Evolutionary conservation across 2,113 vertebrate species (phyloP), one percentile per base, ranked within the genome.

Genomic region (Nycticorax nycticorax): DNA sequence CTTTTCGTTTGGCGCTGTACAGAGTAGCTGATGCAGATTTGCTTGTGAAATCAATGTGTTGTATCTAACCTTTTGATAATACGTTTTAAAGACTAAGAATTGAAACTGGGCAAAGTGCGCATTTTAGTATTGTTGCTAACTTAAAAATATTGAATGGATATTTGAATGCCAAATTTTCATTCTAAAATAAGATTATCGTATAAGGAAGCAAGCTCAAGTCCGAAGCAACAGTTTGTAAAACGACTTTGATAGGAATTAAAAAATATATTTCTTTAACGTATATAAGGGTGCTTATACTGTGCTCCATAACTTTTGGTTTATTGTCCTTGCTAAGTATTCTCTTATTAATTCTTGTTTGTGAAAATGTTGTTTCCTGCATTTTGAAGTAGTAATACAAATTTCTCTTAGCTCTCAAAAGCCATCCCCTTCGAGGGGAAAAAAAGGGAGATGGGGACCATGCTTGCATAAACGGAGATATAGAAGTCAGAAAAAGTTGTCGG

Each of bases 391-490:
- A 96, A 96, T 92, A 93, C 93, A 91, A 97, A 96, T 97, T 56
- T 97, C 91, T 97, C 73, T 97, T 96, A 99, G 99, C 99, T 92
- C 99, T 99, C 97, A 98, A 99, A 98, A 99, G 97, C 96, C 99
- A 99, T 87, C 97, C 98, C 88, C 98, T 98, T 97, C 98, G 99
- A 97, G 99, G 98, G 80, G 99, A 99, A 89, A 99, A 99, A 95
- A 98, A 98, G n/a, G 98, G 97, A 97, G 98, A 98, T 94, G 99
- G 97, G 63, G 99, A 99, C 93, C 99, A 98, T 96, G 98, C 99
- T 95, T 99, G 98, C 96, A 99, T 99, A 98, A 99, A 99, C 76
- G 99, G 99, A 95, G 99, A 99, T 79, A 99, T 99, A 97, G 99
- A 99, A 98, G 98, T 99, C 97, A 99, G 99, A 98, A 99, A 99